phyloP scores from a whole-genome alignment of 2,113 vertebrate species.

The Rhineura floridana region DNA sequence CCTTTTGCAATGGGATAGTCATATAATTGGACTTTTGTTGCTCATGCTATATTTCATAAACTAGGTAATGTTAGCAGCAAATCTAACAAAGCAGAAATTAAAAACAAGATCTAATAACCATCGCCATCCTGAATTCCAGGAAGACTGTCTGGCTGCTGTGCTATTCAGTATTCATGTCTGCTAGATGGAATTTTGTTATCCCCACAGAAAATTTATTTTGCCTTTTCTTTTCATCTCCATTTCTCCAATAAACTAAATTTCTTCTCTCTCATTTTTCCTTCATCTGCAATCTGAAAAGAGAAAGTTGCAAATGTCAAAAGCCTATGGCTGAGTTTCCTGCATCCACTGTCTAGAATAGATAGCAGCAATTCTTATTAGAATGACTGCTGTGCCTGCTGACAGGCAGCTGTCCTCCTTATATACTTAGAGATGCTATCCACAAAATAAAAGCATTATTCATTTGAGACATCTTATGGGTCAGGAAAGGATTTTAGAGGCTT shows the following conservation, averaged over 20 bases:
- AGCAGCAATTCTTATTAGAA: not conserved
- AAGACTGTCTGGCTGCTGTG: not conserved
- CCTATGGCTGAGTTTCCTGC: not conserved
- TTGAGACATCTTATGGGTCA: not conserved
- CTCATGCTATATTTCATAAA: not conserved
- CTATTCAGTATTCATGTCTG: slow-evolving; percentile 3
- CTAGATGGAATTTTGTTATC: not conserved
- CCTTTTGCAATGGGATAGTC: not conserved
- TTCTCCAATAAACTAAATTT: not conserved
- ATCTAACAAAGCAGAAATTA: not conserved
- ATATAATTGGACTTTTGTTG: not conserved
- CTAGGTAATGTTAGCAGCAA: not conserved
- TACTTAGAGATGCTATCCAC: not conserved
- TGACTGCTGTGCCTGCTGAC: not conserved
- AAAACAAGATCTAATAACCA: not conserved
- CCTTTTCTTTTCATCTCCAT: not conserved
- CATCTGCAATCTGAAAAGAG: not conserved
- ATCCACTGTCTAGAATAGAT: not conserved
- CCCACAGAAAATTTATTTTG: not conserved
- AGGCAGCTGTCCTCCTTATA: not conserved
- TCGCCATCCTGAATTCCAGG: not conserved
- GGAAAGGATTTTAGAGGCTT: not conserved
- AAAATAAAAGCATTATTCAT: slow-evolving; percentile 3
- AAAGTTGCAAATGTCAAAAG: not conserved
- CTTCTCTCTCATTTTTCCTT: not conserved